Evolutionary conservation across 2,888 invertebrate species (phyloP), one percentile per base, ranked within the genome.

Genomic region (Chironomus riparius): DNA sequence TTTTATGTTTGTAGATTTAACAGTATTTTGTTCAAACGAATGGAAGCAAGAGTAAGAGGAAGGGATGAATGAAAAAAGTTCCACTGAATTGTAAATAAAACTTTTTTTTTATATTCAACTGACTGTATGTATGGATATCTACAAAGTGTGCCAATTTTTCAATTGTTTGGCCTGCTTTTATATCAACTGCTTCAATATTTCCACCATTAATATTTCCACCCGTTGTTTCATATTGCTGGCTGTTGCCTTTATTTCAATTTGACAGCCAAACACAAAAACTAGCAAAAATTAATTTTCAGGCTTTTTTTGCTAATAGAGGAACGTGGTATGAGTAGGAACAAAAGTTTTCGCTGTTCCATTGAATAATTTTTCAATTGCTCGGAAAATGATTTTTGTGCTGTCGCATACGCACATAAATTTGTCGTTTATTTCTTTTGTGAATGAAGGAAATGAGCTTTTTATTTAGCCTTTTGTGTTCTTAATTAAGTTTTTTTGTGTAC

Each of bases 301-400:
- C 56, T 56, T 6, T 56, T 38, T 7, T 5, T 15, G 7, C 15
- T 18, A 56, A 56, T 15, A 56, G 56, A 56, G 18, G 56, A 15
- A 38, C 38, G 6, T 28, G 28, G 28, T 15, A 50, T 50, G 50
- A 50, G 38, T 38, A 38, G 38, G 38, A 38, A 38, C 10, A 50
- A 50, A 50, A 50, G n/a, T 18, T 56, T n/a, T 74, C 47, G 48
- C 65, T 18, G 13, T 74, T 47, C 22, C 74, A 48, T 74, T 68
- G 38, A 68, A 74, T 74, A 74, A 74, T 47, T 74, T 74, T 68
- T 68, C 74, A 74, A 74, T 74, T 74, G 74, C 68, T 74, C 48
- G 68, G 74, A 74, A 74, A 71, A 56, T 56, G 15, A 56, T 56
- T 56, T 56, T 56, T 56, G n/a, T 56, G n/a, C 15, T 7, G 56